These are phyloP conservation scores for Samia ricini DNA, from an alignment of 1,140 invertebrate species.

Conservation along the genomic window DNA sequence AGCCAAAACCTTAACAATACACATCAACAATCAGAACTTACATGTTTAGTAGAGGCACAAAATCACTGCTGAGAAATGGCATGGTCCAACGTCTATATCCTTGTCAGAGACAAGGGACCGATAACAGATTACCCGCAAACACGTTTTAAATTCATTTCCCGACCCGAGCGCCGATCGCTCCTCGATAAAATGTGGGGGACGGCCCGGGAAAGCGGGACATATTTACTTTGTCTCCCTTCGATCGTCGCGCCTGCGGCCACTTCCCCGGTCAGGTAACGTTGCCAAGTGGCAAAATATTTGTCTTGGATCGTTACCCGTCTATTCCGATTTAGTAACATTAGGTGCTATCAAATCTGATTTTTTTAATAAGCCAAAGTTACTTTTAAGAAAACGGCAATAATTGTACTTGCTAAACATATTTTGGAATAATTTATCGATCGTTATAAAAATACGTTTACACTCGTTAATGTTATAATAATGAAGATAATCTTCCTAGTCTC, in stretches of 20 bases:
- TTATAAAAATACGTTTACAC: too few relatives aligned
- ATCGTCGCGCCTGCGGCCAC: constrained; percentile 56
- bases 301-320: constrained; percentile 57
- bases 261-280: constrained; percentile 70
- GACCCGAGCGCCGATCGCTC: constrained; percentile 72
- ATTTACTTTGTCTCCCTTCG: constrained; percentile 74
- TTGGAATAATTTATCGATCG: constrained; percentile 5
- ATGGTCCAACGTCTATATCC: constrained; percentile 70
- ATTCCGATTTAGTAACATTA: constrained; percentile 63
- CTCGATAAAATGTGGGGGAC: constrained; percentile 75
- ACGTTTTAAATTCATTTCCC: constrained; percentile 78
- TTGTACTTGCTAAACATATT: neutral
- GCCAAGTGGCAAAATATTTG: constrained; percentile 73
- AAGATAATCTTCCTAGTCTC: too few relatives aligned
- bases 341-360: constrained; percentile 47
- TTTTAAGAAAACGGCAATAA: too few relatives aligned
- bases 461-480: too few relatives aligned
- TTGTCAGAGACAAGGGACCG: constrained; percentile 72
- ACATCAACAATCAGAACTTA: constrained; percentile 7
- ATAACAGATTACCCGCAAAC: constrained; percentile 78
- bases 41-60: constrained; percentile 21
- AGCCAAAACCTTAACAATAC: constrained; percentile 2
- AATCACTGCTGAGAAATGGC: constrained; percentile 54
- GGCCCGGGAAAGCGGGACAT: constrained; percentile 67
- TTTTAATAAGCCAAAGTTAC: neutral